Evolutionary conservation across 1,140 invertebrate species (phyloP).

Genomic region (Heliconius hermathena): DNA sequence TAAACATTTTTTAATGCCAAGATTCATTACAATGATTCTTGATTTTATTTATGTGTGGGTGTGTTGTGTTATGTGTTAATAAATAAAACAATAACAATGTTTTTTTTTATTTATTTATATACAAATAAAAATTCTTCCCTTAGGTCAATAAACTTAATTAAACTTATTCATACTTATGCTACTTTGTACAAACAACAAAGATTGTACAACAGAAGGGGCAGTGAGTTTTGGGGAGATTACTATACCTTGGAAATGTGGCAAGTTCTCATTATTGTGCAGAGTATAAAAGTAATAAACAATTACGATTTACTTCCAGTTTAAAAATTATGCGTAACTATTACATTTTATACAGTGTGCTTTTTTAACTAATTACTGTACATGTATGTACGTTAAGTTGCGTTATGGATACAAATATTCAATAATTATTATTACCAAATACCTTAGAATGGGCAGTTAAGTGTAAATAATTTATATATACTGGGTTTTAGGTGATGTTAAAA

Average conservation of each 20-base stretch:
- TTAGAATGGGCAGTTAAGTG: neutral
- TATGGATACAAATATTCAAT: neutral
- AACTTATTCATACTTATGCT: slow-evolving; percentile 66
- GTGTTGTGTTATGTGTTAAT: neutral
- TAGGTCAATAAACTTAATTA: slow-evolving; percentile 71
- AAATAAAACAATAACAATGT: slow-evolving; percentile 34
- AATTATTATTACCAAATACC: slow-evolving; percentile 6
- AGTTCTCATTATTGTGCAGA: slow-evolving; percentile 35
- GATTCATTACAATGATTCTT: too few relatives aligned
- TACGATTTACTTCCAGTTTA: neutral
- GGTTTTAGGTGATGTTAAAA: neutral
- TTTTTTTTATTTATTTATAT: slow-evolving; percentile 71
- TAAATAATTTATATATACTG: neutral
- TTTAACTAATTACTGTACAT: neutral
- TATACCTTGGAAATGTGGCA: slow-evolving; percentile 45
- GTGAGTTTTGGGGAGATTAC: slow-evolving; percentile 53
- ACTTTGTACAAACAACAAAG: slow-evolving; percentile 73
- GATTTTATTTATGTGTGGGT: too few relatives aligned
- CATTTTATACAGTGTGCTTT: too few relatives aligned
- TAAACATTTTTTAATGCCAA: too few relatives aligned
- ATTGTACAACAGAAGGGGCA: slow-evolving; percentile 67
- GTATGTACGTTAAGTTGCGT: neutral
- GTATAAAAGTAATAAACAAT: neutral
- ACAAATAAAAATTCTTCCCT: slow-evolving; percentile 76
- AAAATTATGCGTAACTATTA: neutral